These are phyloP conservation scores for Melanerpes formicivorus DNA, from an alignment of 2,113 vertebrate genomes.

Conservation along the genomic window DNA sequence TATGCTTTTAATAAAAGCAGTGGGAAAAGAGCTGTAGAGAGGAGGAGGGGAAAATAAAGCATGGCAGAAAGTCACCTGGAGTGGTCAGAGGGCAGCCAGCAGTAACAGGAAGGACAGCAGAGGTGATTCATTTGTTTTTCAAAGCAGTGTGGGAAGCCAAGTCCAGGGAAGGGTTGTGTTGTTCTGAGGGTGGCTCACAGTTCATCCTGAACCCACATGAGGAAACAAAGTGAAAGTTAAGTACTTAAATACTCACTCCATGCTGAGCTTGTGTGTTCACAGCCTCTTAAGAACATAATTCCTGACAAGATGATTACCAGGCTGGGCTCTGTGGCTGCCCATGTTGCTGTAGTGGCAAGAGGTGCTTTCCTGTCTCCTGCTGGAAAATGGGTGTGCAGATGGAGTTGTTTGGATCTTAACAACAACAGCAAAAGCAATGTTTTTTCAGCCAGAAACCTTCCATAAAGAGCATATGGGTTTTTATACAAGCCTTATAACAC, in stretches of 20 bases:
- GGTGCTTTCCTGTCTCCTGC: neutral
- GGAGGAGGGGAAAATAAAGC: neutral
- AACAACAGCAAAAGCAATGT: neutral
- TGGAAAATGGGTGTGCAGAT: neutral
- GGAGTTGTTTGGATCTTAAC: neutral
- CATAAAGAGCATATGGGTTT: neutral
- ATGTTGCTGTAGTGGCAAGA: neutral
- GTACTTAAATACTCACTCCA: neutral
- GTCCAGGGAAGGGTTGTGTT: neutral
- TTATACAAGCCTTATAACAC: neutral
- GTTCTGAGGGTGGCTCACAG: neutral
- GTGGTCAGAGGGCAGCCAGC: neutral
- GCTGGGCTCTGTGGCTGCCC: neutral
- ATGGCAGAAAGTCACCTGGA: neutral
- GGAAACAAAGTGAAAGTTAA: neutral
- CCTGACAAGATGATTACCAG: neutral
- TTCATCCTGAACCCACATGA: neutral
- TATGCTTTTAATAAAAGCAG: neutral
- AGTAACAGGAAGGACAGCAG: neutral
- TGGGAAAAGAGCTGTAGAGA: neutral
- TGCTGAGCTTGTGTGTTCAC: neutral
- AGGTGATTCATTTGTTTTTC: neutral
- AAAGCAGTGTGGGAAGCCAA: neutral
- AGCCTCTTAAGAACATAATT: neutral
- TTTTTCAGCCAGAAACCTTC: neutral